Evolutionary conservation across 2,797 vertebrate species (phyloP).

Genomic region (Hemibagrus guttatus): DNA sequence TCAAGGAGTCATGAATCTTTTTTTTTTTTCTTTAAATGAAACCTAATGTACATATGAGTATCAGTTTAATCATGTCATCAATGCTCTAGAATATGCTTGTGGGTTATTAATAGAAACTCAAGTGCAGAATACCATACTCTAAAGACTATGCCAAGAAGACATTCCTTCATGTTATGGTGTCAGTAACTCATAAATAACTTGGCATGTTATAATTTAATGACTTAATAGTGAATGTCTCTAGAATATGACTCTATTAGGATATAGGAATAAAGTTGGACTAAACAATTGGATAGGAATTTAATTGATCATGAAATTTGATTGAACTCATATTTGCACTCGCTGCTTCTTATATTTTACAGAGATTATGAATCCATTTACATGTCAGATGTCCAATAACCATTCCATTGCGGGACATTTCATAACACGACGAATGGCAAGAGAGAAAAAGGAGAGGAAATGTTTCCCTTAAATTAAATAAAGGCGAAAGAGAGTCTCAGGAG

Average conservation of each 20-base stretch:
- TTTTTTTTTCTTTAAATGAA: neutral
- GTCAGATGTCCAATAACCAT: conserved; percentile 72
- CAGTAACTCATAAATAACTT: conserved; percentile 63
- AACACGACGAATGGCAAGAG: conserved; percentile 65
- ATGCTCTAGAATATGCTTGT: conserved; percentile 20
- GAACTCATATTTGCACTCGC: neutral
- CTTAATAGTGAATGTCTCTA: conserved; percentile 40
- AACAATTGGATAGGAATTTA: conserved; percentile 1
- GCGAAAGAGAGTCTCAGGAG: conserved; percentile 68
- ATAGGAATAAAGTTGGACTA: neutral
- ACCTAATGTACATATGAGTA: neutral
- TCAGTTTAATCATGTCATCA: conserved; percentile 32
- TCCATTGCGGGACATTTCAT: conserved; percentile 73
- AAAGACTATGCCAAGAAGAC: conserved; percentile 30
- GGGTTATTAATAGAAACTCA: conserved; percentile 44
- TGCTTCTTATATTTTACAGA: neutral
- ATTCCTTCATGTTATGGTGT: conserved; percentile 55
- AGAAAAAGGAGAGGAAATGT: conserved; percentile 39
- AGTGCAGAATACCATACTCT: conserved; percentile 27
- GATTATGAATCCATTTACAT: conserved; percentile 3
- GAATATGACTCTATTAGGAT: conserved; percentile 16
- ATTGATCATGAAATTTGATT: conserved; percentile 9
- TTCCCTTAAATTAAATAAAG: conserved; percentile 76
- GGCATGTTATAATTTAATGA: conserved; percentile 53
- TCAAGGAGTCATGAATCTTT: neutral